Conservation (phyloP, 2,888 invertebrate species). For the Euplexia lucipara region DNA sequence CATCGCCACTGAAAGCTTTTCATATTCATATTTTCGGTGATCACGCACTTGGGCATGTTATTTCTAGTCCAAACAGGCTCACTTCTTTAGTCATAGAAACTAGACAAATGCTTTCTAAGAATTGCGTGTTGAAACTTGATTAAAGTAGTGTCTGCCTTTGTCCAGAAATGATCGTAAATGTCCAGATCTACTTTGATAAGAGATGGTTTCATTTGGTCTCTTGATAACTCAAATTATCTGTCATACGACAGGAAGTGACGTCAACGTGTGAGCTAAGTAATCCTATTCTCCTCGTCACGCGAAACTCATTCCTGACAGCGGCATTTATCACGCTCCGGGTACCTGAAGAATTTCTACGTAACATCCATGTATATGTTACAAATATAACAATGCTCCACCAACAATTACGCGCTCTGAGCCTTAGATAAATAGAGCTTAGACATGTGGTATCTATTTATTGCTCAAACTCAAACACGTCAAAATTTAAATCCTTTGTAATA, state of each 20-base stretch:
- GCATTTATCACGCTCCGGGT: constrained; percentile 26
- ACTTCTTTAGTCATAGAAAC: neutral
- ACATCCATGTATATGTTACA: neutral
- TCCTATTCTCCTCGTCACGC: constrained; percentile 63
- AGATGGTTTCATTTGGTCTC: constrained; percentile 55
- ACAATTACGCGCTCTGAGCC: constrained; percentile 28
- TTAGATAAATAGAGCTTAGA: constrained; percentile 38
- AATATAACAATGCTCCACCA: neutral
- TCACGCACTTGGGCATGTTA: constrained; percentile 1
- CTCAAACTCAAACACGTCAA: constrained; percentile 40
- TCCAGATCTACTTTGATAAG: constrained; percentile 57
- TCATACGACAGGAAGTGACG: constrained; percentile 60
- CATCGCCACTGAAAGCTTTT: constrained; percentile 16
- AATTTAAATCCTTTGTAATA: constrained; percentile 33
- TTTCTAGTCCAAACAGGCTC: too few species aligned
- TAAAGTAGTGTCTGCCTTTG: constrained; percentile 20
- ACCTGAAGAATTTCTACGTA: constrained; percentile 13
- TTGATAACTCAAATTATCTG: constrained; percentile 63
- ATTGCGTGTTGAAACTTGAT: constrained; percentile 20
- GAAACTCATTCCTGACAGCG: constrained; percentile 54
- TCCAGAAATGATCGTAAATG: constrained; percentile 45
- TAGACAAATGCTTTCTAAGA: constrained; percentile 1
- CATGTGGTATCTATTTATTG: constrained; percentile 33
- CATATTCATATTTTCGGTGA: neutral
- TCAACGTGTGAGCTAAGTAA: constrained; percentile 55